These are phyloP conservation scores for Drosophila orena DNA, from an alignment of 1,140 invertebrate genomes.

Conservation along the genomic window DNA sequence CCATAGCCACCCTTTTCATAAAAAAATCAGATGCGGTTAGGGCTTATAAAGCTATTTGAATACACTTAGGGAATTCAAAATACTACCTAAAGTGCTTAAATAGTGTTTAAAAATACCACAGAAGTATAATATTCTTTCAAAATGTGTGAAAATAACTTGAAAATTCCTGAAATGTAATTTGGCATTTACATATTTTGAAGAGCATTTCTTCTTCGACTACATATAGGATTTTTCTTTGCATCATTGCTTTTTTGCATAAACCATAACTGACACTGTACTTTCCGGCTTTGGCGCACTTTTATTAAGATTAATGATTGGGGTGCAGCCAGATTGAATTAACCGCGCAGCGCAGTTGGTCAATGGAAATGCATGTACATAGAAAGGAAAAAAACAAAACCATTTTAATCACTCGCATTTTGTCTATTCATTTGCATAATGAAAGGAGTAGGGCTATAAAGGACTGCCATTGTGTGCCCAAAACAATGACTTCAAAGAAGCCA, in stretches of 20 bases:
- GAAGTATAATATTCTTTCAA: too few relatives aligned
- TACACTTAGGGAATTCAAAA: neutral
- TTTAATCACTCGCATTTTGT: slow-evolving; percentile 60
- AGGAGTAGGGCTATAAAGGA: slow-evolving; percentile 35
- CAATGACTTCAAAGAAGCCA: slow-evolving; percentile 56
- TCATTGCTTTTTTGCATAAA: slow-evolving; percentile 39
- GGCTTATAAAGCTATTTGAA: neutral
- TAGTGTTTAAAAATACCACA: too few relatives aligned
- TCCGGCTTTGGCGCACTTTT: slow-evolving; percentile 51
- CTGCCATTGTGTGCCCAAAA: slow-evolving; percentile 20
- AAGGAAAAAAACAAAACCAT: slow-evolving; percentile 17
- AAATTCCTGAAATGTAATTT: neutral
- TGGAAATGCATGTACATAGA: slow-evolving; percentile 32
- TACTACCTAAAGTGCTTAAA: too few relatives aligned
- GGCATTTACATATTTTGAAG: neutral
- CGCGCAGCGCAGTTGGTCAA: slow-evolving; percentile 46
- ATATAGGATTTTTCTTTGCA: neutral
- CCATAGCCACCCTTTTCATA: slow-evolving; percentile 72
- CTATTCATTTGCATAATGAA: slow-evolving; percentile 75
- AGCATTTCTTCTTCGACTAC: neutral
- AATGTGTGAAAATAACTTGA: too few relatives aligned
- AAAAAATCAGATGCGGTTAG: slow-evolving; percentile 44
- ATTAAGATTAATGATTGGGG: slow-evolving; percentile 77
- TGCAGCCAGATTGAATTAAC: slow-evolving; percentile 62
- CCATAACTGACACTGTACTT: slow-evolving; percentile 41